phyloP scores from a whole-genome alignment of 2,888 invertebrate species.

The Habrosyne pyritoides region DNA sequence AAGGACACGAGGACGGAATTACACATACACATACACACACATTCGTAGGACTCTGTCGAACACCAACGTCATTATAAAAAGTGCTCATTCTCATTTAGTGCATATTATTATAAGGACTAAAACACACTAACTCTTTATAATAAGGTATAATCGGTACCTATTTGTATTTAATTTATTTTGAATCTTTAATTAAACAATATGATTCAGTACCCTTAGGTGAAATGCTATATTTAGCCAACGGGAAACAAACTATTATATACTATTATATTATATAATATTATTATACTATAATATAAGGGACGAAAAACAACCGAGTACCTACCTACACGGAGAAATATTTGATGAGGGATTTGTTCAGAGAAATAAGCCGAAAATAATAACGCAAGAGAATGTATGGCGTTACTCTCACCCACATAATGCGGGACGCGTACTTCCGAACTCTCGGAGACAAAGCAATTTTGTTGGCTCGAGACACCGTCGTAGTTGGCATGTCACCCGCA shows the following conservation, averaged over 20 bases:
- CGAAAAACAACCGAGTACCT: background rate
- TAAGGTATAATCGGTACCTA: too few relatives aligned
- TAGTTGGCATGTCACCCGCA: conserved; percentile 67
- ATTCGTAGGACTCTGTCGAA: background rate
- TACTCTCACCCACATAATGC: conserved; percentile 53
- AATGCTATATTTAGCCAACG: too few relatives aligned
- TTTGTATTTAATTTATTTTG: too few relatives aligned
- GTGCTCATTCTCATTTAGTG: background rate
- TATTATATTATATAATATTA: too few relatives aligned
- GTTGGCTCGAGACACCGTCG: conserved; percentile 57
- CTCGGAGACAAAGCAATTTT: conserved; percentile 67
- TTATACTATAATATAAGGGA: too few relatives aligned
- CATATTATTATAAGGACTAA: background rate
- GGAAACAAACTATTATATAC: too few relatives aligned
- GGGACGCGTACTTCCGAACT: conserved; percentile 55
- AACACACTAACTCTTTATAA: background rate
- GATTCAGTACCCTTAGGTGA: too few relatives aligned
- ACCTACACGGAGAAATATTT: background rate
- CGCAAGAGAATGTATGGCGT: conserved; percentile 39
- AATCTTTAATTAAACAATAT: too few relatives aligned
- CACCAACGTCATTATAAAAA: background rate
- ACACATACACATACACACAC: background rate
- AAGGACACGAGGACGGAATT: conserved; percentile 15
- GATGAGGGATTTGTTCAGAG: conserved; percentile 27
- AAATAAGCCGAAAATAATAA: conserved; percentile 52